phyloP scores from a whole-genome alignment of 2,113 vertebrate species.

The Sinocyclocheilus grahami region DNA sequence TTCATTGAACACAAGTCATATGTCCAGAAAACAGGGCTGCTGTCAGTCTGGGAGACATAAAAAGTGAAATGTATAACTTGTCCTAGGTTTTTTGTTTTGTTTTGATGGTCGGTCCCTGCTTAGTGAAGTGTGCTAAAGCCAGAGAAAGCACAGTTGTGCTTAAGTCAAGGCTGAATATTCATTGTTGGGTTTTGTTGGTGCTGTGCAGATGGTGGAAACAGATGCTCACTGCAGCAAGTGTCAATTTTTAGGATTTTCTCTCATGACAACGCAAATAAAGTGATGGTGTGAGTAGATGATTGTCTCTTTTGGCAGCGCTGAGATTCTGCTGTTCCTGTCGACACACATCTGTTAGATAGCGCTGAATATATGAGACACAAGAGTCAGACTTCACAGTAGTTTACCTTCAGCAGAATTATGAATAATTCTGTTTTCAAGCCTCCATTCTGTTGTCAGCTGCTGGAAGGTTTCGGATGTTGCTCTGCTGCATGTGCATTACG shows the following conservation, averaged over 20 bases:
- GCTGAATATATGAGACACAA: neutral
- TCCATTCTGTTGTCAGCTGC: neutral
- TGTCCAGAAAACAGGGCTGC: neutral
- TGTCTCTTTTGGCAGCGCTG: slow-evolving; percentile 64
- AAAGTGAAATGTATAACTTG: slow-evolving; percentile 69
- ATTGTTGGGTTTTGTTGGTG: slow-evolving; percentile 75
- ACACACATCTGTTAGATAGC: slow-evolving; percentile 15
- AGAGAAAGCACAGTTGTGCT: slow-evolving; percentile 70
- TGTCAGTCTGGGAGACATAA: slow-evolving; percentile 62
- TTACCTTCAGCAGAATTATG: neutral
- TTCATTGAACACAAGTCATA: slow-evolving; percentile 49
- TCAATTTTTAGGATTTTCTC: slow-evolving; percentile 76
- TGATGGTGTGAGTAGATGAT: slow-evolving; percentile 68
- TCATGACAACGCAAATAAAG: slow-evolving; percentile 80
- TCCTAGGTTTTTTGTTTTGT: slow-evolving; percentile 49
- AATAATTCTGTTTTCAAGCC: neutral
- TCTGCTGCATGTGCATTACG: neutral
- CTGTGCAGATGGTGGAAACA: slow-evolving; percentile 76
- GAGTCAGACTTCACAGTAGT: slow-evolving; percentile 1
- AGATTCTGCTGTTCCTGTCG: slow-evolving; percentile 16
- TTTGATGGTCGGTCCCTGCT: slow-evolving; percentile 65
- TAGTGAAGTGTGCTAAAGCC: slow-evolving; percentile 43
- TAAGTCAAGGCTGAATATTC: slow-evolving; percentile 77
- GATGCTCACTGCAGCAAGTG: slow-evolving; percentile 73
- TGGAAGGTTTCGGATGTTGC: neutral